Evolutionary conservation across 1,140 invertebrate genomes (phyloP).

Genomic region (Drosophila ogumai): DNA sequence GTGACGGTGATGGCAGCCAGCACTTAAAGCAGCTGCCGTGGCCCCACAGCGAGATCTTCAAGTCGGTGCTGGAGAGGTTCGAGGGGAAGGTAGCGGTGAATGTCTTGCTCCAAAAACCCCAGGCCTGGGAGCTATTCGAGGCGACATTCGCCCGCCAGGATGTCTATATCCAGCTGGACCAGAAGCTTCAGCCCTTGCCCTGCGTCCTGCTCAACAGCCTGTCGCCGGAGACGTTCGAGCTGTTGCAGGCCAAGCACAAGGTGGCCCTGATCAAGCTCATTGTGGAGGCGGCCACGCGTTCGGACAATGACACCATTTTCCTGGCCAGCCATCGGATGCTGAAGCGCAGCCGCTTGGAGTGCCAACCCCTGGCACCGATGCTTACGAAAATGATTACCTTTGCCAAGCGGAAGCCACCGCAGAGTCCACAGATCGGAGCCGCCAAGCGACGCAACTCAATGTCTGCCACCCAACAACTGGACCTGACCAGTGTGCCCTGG

Average conservation of each 20-base stretch:
- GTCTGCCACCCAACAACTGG: conserved; percentile 69
- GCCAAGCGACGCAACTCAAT: conserved; percentile 62
- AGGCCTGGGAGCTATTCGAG: conserved; percentile 71
- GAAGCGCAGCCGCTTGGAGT: conserved; percentile 89
- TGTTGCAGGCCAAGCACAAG: conserved; percentile 85
- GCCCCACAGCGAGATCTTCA: conserved; percentile 69
- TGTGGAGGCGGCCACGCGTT: conserved; percentile 85
- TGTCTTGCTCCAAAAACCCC: conserved; percentile 38
- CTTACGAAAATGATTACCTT: conserved; percentile 80
- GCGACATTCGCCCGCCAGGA: conserved; percentile 53
- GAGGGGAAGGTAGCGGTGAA: conserved; percentile 43
- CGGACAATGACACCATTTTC: conserved; percentile 87
- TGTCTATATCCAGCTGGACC: conserved; percentile 55
- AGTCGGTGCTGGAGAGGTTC: conserved; percentile 62
- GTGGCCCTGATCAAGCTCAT: conserved; percentile 84
- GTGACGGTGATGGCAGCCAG: conserved; percentile 1
- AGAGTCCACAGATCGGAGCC: not conserved
- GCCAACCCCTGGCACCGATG: conserved; percentile 87
- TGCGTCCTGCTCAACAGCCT: conserved; percentile 83
- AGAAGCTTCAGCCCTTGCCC: conserved; percentile 69
- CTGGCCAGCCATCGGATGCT: conserved; percentile 88
- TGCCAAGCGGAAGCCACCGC: conserved; percentile 4
- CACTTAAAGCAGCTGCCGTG: conserved; percentile 50
- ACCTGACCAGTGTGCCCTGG: conserved; percentile 88
- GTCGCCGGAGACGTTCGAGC: conserved; percentile 86